Evolutionary conservation across 2,113 vertebrate genomes (phyloP).

Genomic region (Amphilophus citrinellus): DNA sequence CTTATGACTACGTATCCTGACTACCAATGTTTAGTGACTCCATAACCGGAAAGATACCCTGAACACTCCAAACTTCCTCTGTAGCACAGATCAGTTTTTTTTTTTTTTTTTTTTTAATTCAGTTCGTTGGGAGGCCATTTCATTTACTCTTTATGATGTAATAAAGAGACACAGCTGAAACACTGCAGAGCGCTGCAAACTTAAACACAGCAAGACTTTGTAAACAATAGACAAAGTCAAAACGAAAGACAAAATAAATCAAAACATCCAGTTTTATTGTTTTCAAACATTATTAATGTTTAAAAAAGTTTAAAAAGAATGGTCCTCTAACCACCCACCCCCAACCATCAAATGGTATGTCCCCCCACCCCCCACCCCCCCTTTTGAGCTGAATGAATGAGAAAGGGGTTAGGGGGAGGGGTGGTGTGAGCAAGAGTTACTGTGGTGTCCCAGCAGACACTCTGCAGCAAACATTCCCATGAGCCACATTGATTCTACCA

Average conservation of each 20-base stretch:
- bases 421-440: conserved; percentile 14
- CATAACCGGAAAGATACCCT: no score
- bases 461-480: conserved; percentile 54
- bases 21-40: no score
- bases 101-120: no score
- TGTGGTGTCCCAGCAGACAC: conserved; percentile 26
- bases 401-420: conserved; percentile 13
- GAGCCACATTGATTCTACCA: background rate
- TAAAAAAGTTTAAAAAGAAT: background rate
- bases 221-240: background rate
- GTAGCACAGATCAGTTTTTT: no score
- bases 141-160: no score
- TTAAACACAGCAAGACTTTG: background rate
- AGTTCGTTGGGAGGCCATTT: no score
- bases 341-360: conserved; percentile 34
- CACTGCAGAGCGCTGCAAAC: background rate
- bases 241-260: rapidly evolving
- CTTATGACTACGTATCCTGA: no score
- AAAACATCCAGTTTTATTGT: background rate
- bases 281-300: background rate
- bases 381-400: conserved; percentile 64
- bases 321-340: background rate
- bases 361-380: background rate
- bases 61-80: no score
- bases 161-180: no score